These are phyloP conservation scores for Tetraodon nigroviridis DNA, from an alignment of 2,113 vertebrate genomes.

Conservation along the genomic window DNA sequence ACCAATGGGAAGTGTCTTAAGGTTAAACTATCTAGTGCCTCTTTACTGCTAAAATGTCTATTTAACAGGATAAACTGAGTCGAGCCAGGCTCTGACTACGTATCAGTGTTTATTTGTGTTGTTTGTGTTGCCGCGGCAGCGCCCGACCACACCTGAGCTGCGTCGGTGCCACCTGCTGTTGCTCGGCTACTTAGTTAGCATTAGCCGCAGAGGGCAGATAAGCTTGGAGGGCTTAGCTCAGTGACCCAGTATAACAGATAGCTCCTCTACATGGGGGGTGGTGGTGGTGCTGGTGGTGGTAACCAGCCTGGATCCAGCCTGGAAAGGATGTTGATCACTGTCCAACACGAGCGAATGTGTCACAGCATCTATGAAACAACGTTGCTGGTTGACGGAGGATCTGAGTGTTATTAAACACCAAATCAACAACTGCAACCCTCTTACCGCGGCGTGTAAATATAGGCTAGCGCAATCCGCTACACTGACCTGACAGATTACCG, in stretches of 20 bases:
- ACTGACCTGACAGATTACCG: slow-evolving; percentile 58
- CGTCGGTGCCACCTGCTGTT: slow-evolving; percentile 57
- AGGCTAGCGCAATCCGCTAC: slow-evolving; percentile 47
- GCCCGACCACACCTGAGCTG: slow-evolving; percentile 34
- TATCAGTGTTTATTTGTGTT: background rate
- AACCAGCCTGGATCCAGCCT: slow-evolving; percentile 23
- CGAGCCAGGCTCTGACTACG: no score
- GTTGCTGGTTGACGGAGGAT: background rate
- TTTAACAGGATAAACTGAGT: no score
- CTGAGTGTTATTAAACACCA: background rate
- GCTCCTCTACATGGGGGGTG: slow-evolving; percentile 29
- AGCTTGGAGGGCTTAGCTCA: slow-evolving; percentile 66
- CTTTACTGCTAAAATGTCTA: no score
- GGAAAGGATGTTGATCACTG: slow-evolving; percentile 3
- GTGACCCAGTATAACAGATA: slow-evolving; percentile 55
- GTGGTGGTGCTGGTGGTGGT: no score
- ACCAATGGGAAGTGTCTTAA: no score
- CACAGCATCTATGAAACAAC: background rate
- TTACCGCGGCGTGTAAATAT: slow-evolving; percentile 51
- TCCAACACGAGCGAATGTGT: background rate
- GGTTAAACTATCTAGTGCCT: no score
- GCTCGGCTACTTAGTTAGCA: slow-evolving; percentile 64
- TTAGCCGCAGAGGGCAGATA: slow-evolving; percentile 59
- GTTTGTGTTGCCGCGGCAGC: slow-evolving; percentile 29
- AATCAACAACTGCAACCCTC: slow-evolving; percentile 26